Conservation (phyloP, 1,140 invertebrate species). For the Polypedilum pembai region DNA sequence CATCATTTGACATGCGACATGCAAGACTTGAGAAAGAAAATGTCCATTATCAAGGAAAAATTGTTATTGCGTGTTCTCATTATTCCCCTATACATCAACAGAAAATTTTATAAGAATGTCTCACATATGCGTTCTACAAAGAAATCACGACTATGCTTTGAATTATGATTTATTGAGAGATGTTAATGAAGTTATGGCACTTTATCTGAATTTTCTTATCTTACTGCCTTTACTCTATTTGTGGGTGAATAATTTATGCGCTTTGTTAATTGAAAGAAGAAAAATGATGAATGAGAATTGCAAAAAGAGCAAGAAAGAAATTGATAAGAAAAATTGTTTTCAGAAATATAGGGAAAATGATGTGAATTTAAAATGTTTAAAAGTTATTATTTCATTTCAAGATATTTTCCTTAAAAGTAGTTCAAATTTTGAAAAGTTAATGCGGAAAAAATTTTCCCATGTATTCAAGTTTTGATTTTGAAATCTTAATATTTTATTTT, state of each 20-base stretch:
- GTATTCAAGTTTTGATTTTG: too few species aligned
- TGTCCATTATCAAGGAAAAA: background rate
- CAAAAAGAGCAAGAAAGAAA: background rate
- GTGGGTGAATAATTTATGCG: background rate
- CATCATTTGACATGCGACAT: slow-evolving; percentile 11
- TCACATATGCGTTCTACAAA: background rate
- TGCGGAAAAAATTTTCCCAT: too few species aligned
- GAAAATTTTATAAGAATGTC: too few species aligned
- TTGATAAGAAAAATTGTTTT: background rate
- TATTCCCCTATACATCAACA: background rate
- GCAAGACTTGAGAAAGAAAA: background rate
- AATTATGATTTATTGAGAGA: slow-evolving; percentile 16
- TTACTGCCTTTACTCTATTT: background rate
- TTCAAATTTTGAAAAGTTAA: background rate
- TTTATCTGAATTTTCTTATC: background rate
- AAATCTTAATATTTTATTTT: too few species aligned
- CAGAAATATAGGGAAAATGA: too few species aligned
- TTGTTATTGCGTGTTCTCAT: slow-evolving; percentile 11
- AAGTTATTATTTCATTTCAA: background rate
- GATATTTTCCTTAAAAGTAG: background rate
- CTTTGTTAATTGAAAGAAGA: background rate
- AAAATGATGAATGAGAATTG: background rate
- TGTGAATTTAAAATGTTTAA: too few species aligned
- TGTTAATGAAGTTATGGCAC: slow-evolving; percentile 17
- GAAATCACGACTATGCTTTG: background rate